phyloP scores from a whole-genome alignment of 2,113 vertebrate genomes.

The Pimephales promelas region DNA sequence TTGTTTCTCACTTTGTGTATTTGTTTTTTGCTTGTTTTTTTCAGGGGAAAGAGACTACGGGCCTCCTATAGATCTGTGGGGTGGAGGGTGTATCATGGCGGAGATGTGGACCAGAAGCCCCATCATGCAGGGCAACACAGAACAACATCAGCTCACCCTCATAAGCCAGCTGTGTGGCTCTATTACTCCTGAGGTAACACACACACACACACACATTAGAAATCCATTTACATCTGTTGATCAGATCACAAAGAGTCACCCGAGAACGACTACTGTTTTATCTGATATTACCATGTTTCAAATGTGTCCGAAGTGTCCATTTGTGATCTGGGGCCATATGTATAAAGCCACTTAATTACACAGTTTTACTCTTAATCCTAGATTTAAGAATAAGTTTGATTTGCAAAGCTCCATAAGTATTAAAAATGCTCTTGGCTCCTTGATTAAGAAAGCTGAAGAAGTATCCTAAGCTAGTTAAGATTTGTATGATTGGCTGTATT shows the following conservation, averaged over 20 bases:
- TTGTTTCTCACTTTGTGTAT: background rate
- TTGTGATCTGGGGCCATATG: background rate
- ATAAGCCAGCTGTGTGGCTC: constrained; percentile 99
- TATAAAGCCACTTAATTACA: too few relatives aligned
- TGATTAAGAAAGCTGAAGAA: too few relatives aligned
- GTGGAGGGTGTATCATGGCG: constrained; percentile 97
- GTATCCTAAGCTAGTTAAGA: too few relatives aligned
- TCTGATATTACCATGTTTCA: background rate
- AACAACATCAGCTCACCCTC: constrained; percentile 96
- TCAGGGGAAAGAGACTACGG: constrained; percentile 96
- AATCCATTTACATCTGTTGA: background rate
- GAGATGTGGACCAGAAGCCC: constrained; percentile 99
- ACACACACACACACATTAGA: too few relatives aligned
- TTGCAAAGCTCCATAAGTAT: too few relatives aligned
- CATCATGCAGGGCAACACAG: constrained; percentile 99
- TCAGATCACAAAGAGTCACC: background rate
- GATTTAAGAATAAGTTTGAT: too few relatives aligned
- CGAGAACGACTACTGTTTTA: background rate
- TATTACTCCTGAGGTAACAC: constrained; percentile 91
- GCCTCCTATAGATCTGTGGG: constrained; percentile 98
- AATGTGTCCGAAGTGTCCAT: background rate
- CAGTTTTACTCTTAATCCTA: too few relatives aligned
- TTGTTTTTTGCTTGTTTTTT: background rate
- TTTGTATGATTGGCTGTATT: too few relatives aligned
- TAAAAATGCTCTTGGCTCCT: too few relatives aligned